Evolutionary conservation across 1,140 invertebrate species (phyloP), one percentile per base, ranked within the genome.

Genomic region (Aradophagus sp.): DNA sequence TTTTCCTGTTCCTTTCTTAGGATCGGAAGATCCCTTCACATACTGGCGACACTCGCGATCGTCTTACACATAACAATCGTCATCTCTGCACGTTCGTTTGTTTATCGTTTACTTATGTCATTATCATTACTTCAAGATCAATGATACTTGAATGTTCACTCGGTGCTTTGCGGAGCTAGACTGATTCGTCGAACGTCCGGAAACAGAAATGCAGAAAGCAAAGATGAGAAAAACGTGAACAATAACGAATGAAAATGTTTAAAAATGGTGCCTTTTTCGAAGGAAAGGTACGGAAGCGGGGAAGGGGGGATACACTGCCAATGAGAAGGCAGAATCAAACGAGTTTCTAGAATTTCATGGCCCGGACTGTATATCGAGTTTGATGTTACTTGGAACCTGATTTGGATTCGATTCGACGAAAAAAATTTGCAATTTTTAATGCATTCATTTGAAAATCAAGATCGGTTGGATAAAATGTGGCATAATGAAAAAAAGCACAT

Each of bases 11-110:
- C 47, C 14, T 66, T n/a, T 29, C 27, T 53, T n/a, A 3, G 31
- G 53, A 61, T 45, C 45, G 8, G 4, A 38, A 17, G 68, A 61
- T 55, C 42, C 48, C 41, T 62, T 36, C 70, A 70, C 72, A 56
- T 56, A 63, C 38, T 23, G n/a, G 34, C 53, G 31, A 59, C 63
- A 73, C 70, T 77, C 53, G 71, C 61, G 42, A 69, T 74, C 69
- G 73, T 69, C 67, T 55, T 39, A 36, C 67, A 35, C 52, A 58
- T 29, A 32, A 63, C 38, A 16, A 67, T 61, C 55, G 50, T 65
- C 66, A 71, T 66, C 41, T 35, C 68, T 39, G 50, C 53, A 29
- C 26, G 36, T 42, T 62, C 47, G 42, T 52, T 44, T 39, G 31
- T 35, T 47, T 2, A 15, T 32, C 6, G 4, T 29, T 29, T 2